These are phyloP conservation scores for Tipula unca DNA, from an alignment of 2,888 invertebrate species.

Conservation along the genomic window DNA sequence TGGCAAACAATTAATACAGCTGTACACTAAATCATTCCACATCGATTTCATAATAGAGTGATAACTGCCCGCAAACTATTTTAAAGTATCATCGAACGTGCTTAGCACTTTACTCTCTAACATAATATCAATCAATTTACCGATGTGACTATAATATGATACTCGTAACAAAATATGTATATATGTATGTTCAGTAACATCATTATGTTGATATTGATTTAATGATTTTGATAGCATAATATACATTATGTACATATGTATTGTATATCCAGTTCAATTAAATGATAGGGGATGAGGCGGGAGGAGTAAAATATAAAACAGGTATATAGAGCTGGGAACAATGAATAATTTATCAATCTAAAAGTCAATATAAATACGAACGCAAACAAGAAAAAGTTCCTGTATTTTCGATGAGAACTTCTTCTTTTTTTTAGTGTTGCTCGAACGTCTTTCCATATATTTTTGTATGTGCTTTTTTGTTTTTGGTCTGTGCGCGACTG, in stretches of 20 bases:
- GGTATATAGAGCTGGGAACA: not conserved
- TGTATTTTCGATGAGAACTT: not conserved
- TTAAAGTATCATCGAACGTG: not conserved
- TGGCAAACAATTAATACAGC: too few species aligned
- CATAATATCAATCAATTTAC: not conserved
- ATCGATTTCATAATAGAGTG: not conserved
- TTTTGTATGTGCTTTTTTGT: not conserved
- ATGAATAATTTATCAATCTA: not conserved
- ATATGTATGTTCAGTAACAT: too few species aligned
- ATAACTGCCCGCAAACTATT: not conserved
- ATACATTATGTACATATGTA: not conserved
- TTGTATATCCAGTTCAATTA: not conserved
- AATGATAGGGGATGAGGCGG: not conserved
- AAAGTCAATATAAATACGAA: not conserved
- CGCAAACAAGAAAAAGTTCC: not conserved
- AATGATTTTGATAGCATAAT: not conserved
- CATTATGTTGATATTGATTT: not conserved
- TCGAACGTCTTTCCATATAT: not conserved
- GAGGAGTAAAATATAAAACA: not conserved
- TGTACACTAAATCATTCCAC: too few species aligned
- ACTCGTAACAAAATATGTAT: not conserved
- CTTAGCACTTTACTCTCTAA: not conserved
- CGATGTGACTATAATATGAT: not conserved
- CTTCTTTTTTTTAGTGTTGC: not conserved
- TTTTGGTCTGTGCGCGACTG: not conserved